Conservation (phyloP, 2,797 vertebrate species). For the Meriones psammophilus region DNA sequence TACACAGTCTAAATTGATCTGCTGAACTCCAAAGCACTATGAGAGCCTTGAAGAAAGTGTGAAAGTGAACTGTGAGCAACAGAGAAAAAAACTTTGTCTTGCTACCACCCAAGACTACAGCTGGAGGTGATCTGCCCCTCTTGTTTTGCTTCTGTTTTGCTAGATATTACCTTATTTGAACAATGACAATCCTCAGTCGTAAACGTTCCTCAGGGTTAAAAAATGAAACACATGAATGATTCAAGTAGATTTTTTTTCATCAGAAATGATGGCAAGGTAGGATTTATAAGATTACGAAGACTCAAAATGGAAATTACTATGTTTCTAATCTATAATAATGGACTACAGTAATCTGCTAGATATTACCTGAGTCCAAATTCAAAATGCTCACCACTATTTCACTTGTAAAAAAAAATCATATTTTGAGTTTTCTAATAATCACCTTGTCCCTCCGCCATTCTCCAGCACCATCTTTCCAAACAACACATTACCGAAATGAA, state of each 20-base stretch:
- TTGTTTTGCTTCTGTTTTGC: conserved; percentile 43
- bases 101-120: conserved; percentile 60
- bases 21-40: conserved; percentile 69
- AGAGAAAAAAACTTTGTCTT: conserved; percentile 37
- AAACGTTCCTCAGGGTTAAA: conserved; percentile 22
- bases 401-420: conserved; percentile 45
- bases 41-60: conserved; percentile 59
- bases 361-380: conserved; percentile 1
- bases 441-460: not conserved
- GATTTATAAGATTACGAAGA: not conserved
- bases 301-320: not conserved
- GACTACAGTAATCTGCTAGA: conserved; percentile 9
- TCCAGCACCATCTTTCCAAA: not conserved
- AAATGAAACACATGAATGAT: conserved; percentile 65
- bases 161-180: conserved; percentile 66
- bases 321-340: not conserved
- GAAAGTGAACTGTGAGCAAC: conserved; percentile 76
- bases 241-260: not conserved
- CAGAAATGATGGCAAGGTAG: not conserved
- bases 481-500: conserved; percentile 48
- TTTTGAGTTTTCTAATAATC: conserved; percentile 46
- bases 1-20: conserved; percentile 78
- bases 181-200: conserved; percentile 58
- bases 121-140: conserved; percentile 49
- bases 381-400: not conserved